Evolutionary conservation across 2,797 vertebrate species (phyloP), one percentile per base, ranked within the genome.

Genomic region (Amblyopsis hoosieri): DNA sequence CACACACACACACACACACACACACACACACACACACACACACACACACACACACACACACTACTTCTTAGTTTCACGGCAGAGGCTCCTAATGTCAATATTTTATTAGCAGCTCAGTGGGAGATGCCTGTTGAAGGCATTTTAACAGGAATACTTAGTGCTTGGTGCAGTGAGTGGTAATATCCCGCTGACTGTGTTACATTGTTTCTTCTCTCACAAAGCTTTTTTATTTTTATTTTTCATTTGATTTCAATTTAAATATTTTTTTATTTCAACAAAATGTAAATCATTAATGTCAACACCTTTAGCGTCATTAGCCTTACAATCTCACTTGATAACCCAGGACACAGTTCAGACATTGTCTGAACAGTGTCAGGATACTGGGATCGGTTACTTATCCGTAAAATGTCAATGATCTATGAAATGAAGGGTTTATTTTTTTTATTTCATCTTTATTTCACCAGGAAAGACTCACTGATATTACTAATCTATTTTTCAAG

Each of bases 101-200:
- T 87, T 88, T 87, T 56, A 91, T 89, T 81, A 85, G 71, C 76
- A 71, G 57, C 53, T 64, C 57, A 54, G 75, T 75, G 76, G 83
- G 76, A 76, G 69, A 75, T 79, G 52, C 62, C 45, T 74, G 45
- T 13, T 37, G 37, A 12, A 12, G 47, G 12, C 12, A 12, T 14
- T 48, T 48, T 12, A 14, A 48, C 47, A 48, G 47, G 5, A 48
- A 14, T 9, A 46, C 9, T 23, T 23, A 3, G 23, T 23, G 23
- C 23, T 42, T 42, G 37, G 9, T 42, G 37, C 9, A 42, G 37
- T 42, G 23, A 23, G 23, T 23, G 23, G 23, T 23, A 23, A 23
- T 23, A 23, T 23, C 23, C 23, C 3, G 23, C 23, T 42, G 37
- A 9, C 37, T 42, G 37, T 9, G 12, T 58, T 37, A 0, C 14